These are phyloP conservation scores for Hystrix brachyura DNA, from an alignment of 2,113 vertebrate species.

Conservation along the genomic window DNA sequence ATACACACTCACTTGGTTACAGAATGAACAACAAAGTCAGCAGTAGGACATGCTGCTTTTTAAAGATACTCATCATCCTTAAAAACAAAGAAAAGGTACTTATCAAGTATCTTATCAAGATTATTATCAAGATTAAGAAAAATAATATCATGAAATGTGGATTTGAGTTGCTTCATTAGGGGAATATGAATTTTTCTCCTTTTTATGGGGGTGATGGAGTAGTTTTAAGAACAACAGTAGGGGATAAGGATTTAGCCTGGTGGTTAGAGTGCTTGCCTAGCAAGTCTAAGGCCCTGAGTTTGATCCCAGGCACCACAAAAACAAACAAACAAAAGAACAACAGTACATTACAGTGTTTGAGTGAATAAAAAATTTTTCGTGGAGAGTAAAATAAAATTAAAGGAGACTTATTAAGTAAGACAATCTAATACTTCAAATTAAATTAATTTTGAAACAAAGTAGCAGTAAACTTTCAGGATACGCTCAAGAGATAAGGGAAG, in stretches of 20 bases:
- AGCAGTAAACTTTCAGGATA: background rate
- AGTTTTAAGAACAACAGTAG: background rate
- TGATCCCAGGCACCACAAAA: too few species aligned
- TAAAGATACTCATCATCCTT: too few species aligned
- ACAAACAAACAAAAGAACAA: too few species aligned
- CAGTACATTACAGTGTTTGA: background rate
- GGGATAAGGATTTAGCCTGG: too few species aligned
- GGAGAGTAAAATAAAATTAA: background rate
- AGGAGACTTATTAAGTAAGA: background rate
- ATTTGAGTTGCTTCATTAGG: background rate
- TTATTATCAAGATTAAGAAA: slow-evolving; percentile 10
- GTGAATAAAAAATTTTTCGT: background rate
- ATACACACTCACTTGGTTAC: background rate
- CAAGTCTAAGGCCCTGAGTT: too few species aligned
- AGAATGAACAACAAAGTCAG: background rate
- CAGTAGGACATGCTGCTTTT: background rate
- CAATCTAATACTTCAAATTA: background rate
- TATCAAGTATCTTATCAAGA: background rate
- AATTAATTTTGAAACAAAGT: slow-evolving; percentile 23
- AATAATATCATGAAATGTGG: background rate
- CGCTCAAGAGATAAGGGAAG: background rate
- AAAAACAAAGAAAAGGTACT: too few species aligned
- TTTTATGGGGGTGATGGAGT: background rate
- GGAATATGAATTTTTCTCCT: background rate
- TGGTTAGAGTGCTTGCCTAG: too few species aligned